Base-by-base conservation (phyloP, 1,140 invertebrate genomes). In the Drosophila rhopaloa region DNA sequence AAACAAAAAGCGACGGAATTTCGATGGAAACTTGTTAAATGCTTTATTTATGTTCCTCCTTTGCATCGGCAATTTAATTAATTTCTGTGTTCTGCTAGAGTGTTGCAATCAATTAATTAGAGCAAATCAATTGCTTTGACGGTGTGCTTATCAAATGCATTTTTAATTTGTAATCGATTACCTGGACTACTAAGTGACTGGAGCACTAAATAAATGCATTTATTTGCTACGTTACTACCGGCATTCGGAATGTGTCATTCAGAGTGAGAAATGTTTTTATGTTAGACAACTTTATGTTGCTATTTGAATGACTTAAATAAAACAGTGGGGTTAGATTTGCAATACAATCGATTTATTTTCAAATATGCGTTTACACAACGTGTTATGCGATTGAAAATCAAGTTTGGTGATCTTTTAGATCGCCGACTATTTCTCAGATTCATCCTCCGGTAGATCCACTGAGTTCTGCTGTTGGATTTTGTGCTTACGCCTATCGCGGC, bases 401-500 rank as follows among this genome's bases (percentile, higher is more conserved):
- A 24, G 1, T 32, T 6, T 35, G 6, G 2, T 11, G 24, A 43
- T 35, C 29, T 65, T 29, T 14, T 0, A 29, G 24, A 16, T 67
- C 5, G 2, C 5, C 24, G 37, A 41, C n/a, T 80, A 51, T 32
- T 68, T 58, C 4, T 62, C 51, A 16, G 65, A 14, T 50, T 58
- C 43, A 8, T 76, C 51, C 14, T 74, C 79, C 8, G 27, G 14
- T 43, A 68, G 41, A 11, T 68, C 78, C 11, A 78, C 62, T 1
- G 72, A 40, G 29, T 63, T 59, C 51, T 85, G 55, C 10, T 83
- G 65, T 6, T 71, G 66, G 5, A 70, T 79, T 32, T 91, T 91
- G 19, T 71, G 81, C 55, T 85, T 79, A n/a, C 78, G 78, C 0
- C 90, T 62, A 19, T 89, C 81, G 0, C 83, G 63, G 35, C 80